Base-by-base conservation (phyloP, 1,140 invertebrate species). In the Orussus abietinus region DNA sequence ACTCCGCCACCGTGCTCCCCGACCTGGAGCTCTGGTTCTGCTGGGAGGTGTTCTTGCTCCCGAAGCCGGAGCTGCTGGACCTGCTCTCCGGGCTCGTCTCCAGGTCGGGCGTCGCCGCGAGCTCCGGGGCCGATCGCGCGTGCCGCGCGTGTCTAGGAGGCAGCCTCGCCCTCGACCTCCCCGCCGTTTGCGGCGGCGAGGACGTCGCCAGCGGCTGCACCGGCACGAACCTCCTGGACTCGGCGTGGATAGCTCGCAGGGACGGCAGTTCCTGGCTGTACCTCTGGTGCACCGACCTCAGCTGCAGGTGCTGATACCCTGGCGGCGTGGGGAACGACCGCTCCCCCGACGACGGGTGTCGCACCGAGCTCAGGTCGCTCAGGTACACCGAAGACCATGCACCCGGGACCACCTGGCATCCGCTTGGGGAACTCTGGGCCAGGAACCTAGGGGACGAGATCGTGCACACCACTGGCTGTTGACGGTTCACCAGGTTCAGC, bases 41-140 rank as follows among this genome's bases (percentile, higher is more conserved):
- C 65, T 77, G 87, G 2, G 81, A 91, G n/a, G 88, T 92, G 68
- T 93, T 94, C 61, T 92, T 89, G 54, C 89, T 92, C 11, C 90
- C 90, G 55, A 92, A 92, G 0, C 91, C 91, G 60, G 87, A 89
- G 3, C 85, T 86, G 59, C 87, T 89, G 13, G 86, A 88, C n/a
- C 86, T 76, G 52, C 86, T 89, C 66, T 94, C 89, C 0, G 88
- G 88, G 2, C 88, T 90, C 0, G 85, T 83, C 59, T 92, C 88
- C 9, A 80, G 42, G 42, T 75, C 72, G 1, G 78, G 79, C 3
- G 79, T 81, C 5, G 75, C 75, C 13, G 58, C 69, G 11, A 83
- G 68, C 63, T 83, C 83, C 3, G 79, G 80, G 13, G 84, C 84
- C 19, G 79, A 79, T 4, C 81, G 64, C 0, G 80, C 77, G 47